A percentile compares a stretch with the other conserved stretches of the same genome.
Conservation (phyloP, 2,113 vertebrate genomes). For the Charina bottae region DNA sequence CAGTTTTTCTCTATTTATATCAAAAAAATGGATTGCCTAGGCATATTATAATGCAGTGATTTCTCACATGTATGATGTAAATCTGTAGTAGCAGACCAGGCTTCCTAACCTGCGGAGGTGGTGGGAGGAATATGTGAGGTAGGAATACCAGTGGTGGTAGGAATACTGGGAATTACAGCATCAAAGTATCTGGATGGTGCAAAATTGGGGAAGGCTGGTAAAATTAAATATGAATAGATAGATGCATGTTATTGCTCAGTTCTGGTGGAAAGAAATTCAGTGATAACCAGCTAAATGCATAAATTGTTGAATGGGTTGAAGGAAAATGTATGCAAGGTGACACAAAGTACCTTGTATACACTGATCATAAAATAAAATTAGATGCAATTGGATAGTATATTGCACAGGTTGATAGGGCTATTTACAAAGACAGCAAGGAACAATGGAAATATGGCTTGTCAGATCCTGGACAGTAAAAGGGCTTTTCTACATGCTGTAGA, state of each 20-base stretch:
- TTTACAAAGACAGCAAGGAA: neutral
- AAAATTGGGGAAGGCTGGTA: neutral
- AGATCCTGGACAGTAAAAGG: neutral
- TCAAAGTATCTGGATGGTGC: neutral
- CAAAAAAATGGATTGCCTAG: conserved; percentile 21
- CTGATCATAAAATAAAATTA: neutral
- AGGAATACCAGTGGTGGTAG: no score
- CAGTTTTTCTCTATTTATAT: neutral
- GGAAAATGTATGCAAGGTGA: neutral
- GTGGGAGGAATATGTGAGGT: neutral
- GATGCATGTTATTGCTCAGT: neutral
- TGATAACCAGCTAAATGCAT: neutral
- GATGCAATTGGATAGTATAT: neutral
- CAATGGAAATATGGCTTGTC: neutral
- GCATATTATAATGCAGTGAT: neutral
- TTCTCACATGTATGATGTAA: neutral
- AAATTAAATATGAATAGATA: neutral
- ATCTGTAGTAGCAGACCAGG: neutral
- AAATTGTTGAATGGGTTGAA: neutral
- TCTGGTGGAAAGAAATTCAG: neutral
- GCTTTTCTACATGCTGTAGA: neutral
- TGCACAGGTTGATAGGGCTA: neutral
- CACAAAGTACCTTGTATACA: neutral
- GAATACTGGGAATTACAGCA: neutral
- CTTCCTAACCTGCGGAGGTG: neutral